Evolutionary conservation across 2,888 invertebrate species (phyloP), one percentile per base, ranked within the genome.

Genomic region (Diploptera punctata): DNA sequence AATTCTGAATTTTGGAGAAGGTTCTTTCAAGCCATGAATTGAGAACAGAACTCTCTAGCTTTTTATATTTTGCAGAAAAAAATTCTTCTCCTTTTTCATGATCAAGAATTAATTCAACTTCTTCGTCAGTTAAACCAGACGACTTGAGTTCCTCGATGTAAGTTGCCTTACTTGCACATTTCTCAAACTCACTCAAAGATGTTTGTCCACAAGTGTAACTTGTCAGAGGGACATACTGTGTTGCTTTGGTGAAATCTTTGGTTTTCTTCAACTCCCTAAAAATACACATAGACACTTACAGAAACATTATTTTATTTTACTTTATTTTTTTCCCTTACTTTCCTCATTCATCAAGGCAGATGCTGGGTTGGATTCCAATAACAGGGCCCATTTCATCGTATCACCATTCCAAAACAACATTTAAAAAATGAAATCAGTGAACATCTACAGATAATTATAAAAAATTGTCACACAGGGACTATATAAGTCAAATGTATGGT

Each of bases 91-190:
- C 85, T 26, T 82, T 82, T 78, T 86, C 83, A 77, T 83, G 83
- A 67, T 86, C 86, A 52, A 82, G 80, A 67, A 85, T 85, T n/a
- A 88, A 75, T 76, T 84, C 81, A 21, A 87, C 83, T 80, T 88
- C 87, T 4, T 86, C 84, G 65, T 81, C 79, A 3, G 83, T 81
- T 4, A 88, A 79, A 38, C 86, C 87, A 49, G 82, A 82, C 65
- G 82, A 84, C 76, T 84, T 87, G 65, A 88, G 77, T 78, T 81
- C 80, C 79, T 87, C 86, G 49, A 83, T 77, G 76, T 83, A 79
- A 52, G 84, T 80, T 24, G 84, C 77, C 61, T 83, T 81, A 52
- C 82, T 79, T 73, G 85, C 82, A 1, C 81, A 81, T 70, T 82
- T 80, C 73, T 82, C 79, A 76, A 86, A 87, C 74, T 86, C 83